Evolutionary conservation across 1,140 invertebrate species (phyloP).

Genomic region (Eumaeus atala): DNA sequence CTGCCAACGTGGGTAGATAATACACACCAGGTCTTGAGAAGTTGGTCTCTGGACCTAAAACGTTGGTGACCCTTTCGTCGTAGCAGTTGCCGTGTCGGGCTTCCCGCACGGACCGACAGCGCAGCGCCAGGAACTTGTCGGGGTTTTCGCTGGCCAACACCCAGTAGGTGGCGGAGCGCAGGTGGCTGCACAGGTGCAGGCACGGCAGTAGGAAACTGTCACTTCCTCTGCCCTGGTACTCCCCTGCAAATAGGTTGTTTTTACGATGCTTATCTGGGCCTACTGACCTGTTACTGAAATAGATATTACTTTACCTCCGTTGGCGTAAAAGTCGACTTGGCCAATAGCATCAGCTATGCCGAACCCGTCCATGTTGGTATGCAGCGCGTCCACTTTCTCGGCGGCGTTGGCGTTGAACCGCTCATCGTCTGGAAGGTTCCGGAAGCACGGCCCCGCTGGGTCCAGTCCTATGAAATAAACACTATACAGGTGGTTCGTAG

Average conservation of each 20-base stretch:
- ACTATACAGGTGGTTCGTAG: too few relatives aligned
- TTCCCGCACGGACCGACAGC: conserved; percentile 36
- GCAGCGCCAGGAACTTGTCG: conserved; percentile 42
- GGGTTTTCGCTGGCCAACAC: conserved; percentile 30
- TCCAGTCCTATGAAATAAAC: conserved; percentile 74
- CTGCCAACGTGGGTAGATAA: conserved; percentile 46
- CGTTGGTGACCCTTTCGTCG: conserved; percentile 30
- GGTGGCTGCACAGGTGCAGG: conserved; percentile 53
- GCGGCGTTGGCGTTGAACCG: conserved; percentile 76
- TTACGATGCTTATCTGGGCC: too few relatives aligned
- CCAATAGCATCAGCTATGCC: conserved; percentile 79
- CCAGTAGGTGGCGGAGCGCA: conserved; percentile 49
- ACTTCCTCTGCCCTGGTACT: conserved; percentile 25
- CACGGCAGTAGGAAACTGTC: conserved; percentile 53
- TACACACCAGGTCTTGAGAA: conserved; percentile 53
- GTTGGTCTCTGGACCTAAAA: conserved; percentile 46
- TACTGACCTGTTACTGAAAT: too few relatives aligned
- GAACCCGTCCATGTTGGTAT: conserved; percentile 81
- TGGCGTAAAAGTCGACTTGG: conserved; percentile 84
- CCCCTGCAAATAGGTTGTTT: conserved; percentile 2
- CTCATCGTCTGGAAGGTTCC: conserved; percentile 61
- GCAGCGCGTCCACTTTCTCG: conserved; percentile 77
- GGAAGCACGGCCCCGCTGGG: conserved; percentile 78
- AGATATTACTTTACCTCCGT: conserved; percentile 81
- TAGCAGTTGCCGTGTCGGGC: conserved; percentile 46